Evolutionary conservation across 2,888 invertebrate species (phyloP).

Genomic region (Nasonia oneida): DNA sequence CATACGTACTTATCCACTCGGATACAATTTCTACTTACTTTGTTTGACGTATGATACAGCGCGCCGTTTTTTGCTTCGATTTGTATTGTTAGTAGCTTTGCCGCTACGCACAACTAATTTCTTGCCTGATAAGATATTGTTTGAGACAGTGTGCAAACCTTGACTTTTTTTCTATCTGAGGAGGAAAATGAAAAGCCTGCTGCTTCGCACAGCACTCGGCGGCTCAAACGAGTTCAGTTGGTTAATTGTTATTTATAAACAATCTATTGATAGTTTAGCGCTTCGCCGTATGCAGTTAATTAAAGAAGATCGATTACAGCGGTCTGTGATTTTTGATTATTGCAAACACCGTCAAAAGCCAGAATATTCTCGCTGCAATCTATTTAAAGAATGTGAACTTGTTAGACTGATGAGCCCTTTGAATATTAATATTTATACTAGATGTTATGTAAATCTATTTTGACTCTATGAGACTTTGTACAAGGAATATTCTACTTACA

Average conservation of each 20-base stretch:
- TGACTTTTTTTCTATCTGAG: not conserved
- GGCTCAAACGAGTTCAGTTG: slow-evolving; percentile 54
- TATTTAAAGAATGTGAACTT: slow-evolving; percentile 38
- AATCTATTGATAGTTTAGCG: slow-evolving; percentile 60
- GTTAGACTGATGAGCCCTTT: not conserved
- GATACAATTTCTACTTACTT: too few relatives aligned
- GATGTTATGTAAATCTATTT: slow-evolving; percentile 1
- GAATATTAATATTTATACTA: slow-evolving; percentile 10
- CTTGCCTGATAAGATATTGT: not conserved
- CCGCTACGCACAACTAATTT: not conserved
- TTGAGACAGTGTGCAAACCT: not conserved
- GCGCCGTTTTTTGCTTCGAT: too few relatives aligned
- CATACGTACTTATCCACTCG: too few relatives aligned
- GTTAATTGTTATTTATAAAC: slow-evolving; percentile 62
- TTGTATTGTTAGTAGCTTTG: not conserved
- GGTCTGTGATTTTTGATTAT: slow-evolving; percentile 26
- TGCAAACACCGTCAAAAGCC: not conserved
- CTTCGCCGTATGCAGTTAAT: slow-evolving; percentile 43
- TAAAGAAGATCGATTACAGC: slow-evolving; percentile 43
- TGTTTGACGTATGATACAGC: too few relatives aligned
- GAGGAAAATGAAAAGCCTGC: not conserved
- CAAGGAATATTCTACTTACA: not conserved
- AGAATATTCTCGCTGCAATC: slow-evolving; percentile 21
- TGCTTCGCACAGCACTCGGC: not conserved
- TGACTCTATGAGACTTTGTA: not conserved